Base-by-base conservation (phyloP, 1,140 invertebrate genomes). In the Hycleus phaleratus region DNA sequence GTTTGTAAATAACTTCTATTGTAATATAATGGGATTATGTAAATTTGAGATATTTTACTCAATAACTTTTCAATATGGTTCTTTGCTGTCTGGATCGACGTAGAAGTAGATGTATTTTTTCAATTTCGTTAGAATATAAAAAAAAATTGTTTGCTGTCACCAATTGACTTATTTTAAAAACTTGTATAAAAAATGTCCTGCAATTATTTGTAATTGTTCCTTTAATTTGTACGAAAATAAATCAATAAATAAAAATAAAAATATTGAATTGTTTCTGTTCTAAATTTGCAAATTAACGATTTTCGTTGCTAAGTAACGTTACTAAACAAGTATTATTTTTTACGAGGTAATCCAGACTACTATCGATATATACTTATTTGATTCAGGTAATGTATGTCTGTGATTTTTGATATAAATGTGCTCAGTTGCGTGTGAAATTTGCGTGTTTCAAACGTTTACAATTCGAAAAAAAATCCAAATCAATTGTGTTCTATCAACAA, bases 361-460 rank as follows among this genome's bases (percentile, higher is more conserved):
- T 53, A 53, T 53, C 26, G 51, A 53, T 38, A 45, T 40, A 52
- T 32, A 45, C 44, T n/a, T 45, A 45, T 46, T 53, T 53, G 51
- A 42, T 44, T 26, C 42, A 53, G 51, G 51, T 53, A 53, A 53
- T 53, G 51, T 53, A 32, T 32, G 51, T 45, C 45, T 38, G 51
- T 53, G 51, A 45, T 53, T 53, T 44, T 44, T 53, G 51, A 45
- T 53, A 53, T 45, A 45, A 53, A 53, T 44, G 26, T 53, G 50
- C 50, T 45, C 45, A 45, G 42, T 53, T 53, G 51, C 51, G 51
- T 53, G 51, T 53, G 42, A 53, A 32, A 42, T 46, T 53, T 12
- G 51, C 51, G 51, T 53, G 51, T 45, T 53, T 24, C 50, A n/a
- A 52, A 40, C 43, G 12, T 32, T 53, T 3, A 18, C 5, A 46